A percentile compares a stretch with the other conserved stretches of the same genome.
phyloP scores from a whole-genome alignment of 2,888 invertebrate genomes.

The Chouioia cunea region DNA sequence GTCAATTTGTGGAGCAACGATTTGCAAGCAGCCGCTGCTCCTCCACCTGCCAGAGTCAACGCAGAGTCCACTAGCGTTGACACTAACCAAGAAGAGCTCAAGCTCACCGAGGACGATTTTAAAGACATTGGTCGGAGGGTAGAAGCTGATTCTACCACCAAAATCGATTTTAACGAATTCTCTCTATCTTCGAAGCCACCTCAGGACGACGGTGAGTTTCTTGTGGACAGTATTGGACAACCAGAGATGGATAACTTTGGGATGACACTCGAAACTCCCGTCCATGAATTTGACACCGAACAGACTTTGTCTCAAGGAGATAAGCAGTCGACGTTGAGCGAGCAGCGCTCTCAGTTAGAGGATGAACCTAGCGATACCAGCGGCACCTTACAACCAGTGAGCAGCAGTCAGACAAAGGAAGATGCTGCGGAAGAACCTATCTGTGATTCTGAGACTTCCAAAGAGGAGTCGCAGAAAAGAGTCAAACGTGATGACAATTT shows the following conservation, averaged over 20 bases:
- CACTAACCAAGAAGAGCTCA: conserved; percentile 53
- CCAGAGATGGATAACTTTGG: conserved; percentile 44
- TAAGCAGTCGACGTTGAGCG: too few relatives aligned
- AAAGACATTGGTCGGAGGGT: conserved; percentile 60
- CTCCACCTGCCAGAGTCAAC: conserved; percentile 7
- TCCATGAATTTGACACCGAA: too few relatives aligned
- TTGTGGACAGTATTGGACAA: conserved; percentile 45
- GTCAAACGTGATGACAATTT: not conserved
- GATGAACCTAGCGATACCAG: conserved; percentile 3
- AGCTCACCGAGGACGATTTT: conserved; percentile 58
- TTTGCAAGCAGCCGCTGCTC: conserved; percentile 39
- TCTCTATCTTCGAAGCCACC: conserved; percentile 29
- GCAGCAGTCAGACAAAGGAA: conserved; percentile 11
- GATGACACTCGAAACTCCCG: conserved; percentile 12
- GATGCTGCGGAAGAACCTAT: not conserved
- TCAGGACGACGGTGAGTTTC: conserved; percentile 25
- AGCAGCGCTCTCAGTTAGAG: too few relatives aligned
- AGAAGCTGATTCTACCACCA: conserved; percentile 51
- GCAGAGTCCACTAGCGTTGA: conserved; percentile 16
- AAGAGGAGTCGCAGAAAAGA: conserved; percentile 12
- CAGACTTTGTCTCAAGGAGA: too few relatives aligned
- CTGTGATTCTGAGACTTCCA: conserved; percentile 16
- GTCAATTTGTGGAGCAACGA: conserved; percentile 58
- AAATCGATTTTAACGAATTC: conserved; percentile 46
- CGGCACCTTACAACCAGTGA: conserved; percentile 23